Conservation (phyloP, 1,140 invertebrate species). For the Caenorhabditis inopinata region DNA sequence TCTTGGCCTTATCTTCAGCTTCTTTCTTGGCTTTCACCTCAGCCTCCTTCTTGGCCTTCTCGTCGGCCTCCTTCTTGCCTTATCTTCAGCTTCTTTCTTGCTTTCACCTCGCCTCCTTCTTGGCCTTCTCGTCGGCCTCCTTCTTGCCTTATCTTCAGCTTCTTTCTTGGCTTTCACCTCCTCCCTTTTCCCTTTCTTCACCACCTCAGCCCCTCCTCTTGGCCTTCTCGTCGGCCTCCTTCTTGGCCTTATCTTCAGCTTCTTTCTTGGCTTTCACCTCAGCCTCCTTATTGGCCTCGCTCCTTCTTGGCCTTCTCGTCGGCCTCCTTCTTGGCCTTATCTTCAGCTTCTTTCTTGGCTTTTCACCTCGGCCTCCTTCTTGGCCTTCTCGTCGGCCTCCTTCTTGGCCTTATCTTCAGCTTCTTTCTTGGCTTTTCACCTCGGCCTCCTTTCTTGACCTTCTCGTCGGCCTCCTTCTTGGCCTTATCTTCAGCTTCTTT, state of each 20-base stretch:
- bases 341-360: not conserved
- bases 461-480: no score
- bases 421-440: no score
- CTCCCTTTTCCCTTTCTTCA: no score
- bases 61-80: conserved; percentile 1
- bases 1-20: not conserved
- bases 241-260: conserved; percentile 17
- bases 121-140: not conserved
- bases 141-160: conserved; percentile 22
- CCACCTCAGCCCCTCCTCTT: no score
- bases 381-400: no score
- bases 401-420: no score
- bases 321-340: not conserved
- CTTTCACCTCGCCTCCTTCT: no score
- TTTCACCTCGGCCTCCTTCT: not conserved
- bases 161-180: conserved; percentile 16
- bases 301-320: not conserved
- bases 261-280: conserved; percentile 6
- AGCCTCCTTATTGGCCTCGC: not conserved
- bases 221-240: not conserved
- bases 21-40: not conserved
- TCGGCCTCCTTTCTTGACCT: no score
- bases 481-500: no score
- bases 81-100: not conserved
- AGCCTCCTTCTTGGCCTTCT: conserved; percentile 4